Evolutionary conservation across 2,113 vertebrate genomes (phyloP), one percentile per base, ranked within the genome.

Genomic region (Morone chrysops): DNA sequence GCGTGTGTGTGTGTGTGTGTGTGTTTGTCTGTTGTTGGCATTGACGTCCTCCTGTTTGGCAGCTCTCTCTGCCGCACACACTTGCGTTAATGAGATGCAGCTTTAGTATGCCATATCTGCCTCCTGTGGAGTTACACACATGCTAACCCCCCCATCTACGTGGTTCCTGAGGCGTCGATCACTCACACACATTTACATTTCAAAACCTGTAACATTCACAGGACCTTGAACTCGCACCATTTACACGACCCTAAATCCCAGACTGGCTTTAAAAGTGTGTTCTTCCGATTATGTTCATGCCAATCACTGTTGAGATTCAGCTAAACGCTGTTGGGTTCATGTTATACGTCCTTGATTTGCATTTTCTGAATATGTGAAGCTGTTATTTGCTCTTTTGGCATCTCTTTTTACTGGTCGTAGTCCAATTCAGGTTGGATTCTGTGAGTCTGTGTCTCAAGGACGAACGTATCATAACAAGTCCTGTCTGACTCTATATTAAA

Each of bases 51-150:
- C 75, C 80, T 68, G 69, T 75, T 84, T 89, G 87, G 85, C 85
- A 84, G 70, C 83, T 43, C 75, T 12, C 76, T 72, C 48, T 43
- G 2, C 22, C 66, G 40, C 66, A 56, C 50, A 43, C 73, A 57
- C 62, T 65, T 5, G 17, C 16, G 41, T 51, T 90, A 87, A 91
- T 92, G 84, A 92, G 84, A 90, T 86, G 84, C 82, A 73, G 83
- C 67, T 63, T 78, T 18, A 76, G 75, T 48, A 62, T 74, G 84
- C 62, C 75, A 60, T 12, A 9, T 56, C 57, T 41, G 75, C 84
- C 88, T 86, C 92, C 90, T 22, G 88, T n/a, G 7, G 89, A 81
- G 88, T 61, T 51, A 5, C 74, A 81, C 92, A 87, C 89, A 85
- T 69, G 78, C 76, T 1, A 17, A 5, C 36, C n/a, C 31, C 31